Percentiles rank a stretch among this genome's conserved stretches.
Evolutionary conservation across 1,140 invertebrate genomes (phyloP).

Genomic region (Metaphire vulgaris): DNA sequence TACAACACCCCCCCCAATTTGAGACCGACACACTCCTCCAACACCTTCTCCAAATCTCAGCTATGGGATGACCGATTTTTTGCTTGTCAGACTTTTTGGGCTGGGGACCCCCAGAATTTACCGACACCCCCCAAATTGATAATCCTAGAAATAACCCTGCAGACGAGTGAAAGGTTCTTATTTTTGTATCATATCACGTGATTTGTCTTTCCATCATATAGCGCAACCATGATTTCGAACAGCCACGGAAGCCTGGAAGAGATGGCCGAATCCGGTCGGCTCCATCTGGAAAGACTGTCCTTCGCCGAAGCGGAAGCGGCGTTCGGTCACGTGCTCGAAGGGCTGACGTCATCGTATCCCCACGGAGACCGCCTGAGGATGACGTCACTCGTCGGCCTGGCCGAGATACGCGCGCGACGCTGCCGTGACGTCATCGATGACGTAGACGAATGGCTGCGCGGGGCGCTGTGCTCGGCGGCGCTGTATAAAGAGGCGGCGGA

Average conservation of each 20-base stretch:
- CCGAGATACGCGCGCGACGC: conserved; percentile 1
- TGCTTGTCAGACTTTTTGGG: too few relatives aligned
- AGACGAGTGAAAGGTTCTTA: background rate
- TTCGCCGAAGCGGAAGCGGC: background rate
- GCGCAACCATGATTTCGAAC: background rate
- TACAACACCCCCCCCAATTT: too few relatives aligned
- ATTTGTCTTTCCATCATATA: too few relatives aligned
- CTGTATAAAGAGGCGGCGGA: conserved; percentile 7
- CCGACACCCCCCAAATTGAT: too few relatives aligned
- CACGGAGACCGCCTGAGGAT: background rate
- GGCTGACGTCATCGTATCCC: background rate
- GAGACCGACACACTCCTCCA: too few relatives aligned
- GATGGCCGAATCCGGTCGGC: background rate
- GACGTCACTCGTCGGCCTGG: conserved; percentile 4
- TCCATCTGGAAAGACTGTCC: background rate
- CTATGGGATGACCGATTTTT: too few relatives aligned
- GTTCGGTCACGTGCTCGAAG: background rate
- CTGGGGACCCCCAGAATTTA: too few relatives aligned
- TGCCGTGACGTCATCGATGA: conserved; percentile 3
- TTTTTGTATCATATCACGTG: background rate
- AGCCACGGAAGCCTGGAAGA: background rate
- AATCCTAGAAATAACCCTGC: too few relatives aligned
- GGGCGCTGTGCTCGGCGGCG: conserved; percentile 2
- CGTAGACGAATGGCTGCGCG: conserved; percentile 1
- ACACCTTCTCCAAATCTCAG: too few relatives aligned